Base-by-base conservation (phyloP, 2,797 vertebrate genomes). In the Anguilla pacifica region DNA sequence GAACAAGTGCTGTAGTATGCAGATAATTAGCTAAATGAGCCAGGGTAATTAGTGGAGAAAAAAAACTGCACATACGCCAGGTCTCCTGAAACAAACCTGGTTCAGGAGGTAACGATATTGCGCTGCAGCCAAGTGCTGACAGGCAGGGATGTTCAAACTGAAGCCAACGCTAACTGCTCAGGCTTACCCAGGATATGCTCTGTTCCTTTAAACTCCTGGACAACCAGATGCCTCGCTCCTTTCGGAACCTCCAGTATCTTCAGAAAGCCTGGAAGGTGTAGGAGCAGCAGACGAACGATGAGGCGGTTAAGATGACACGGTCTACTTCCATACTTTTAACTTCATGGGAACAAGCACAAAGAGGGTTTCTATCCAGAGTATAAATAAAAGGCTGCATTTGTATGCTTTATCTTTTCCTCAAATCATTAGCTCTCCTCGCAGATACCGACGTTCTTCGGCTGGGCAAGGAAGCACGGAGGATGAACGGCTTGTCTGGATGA, bases 221-320 rank as follows among this genome's bases (percentile, higher is more conserved):
- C 97, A 84, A 99, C 96, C 83, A 99, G 95, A 92, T 99, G 98
- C 88, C 98, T 97, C 0, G 98, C 98, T 90, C 98, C 98, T 91
- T 95, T 92, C 3, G 98, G 98, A 91, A 99, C 97, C 94, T 99
- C 98, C 91, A 99, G 97, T 94, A 99, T 97, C 95, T 97, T 99
- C 90, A 98, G 92, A 86, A 97, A 97, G 89, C 98, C 99, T 99
- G 43, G 46, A 82, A 59, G 1, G 28, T 10, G 17, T 2, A 39
- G 39, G 39, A 39, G 59, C 22, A 51, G 67, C 55, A 85, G 19
- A 70, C 25, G 43, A 81, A n/a, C n/a, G 17, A 22, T n/a, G 31
- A 25, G 43, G 74, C 15, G 9, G 25, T 28, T 13, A 6, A 81
- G 22, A n/a, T 51, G 6, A 81, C 19, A 43, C 6, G 6, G 22